phyloP scores from a whole-genome alignment of 2,888 invertebrate species.

The Scrobipalpa costella region DNA sequence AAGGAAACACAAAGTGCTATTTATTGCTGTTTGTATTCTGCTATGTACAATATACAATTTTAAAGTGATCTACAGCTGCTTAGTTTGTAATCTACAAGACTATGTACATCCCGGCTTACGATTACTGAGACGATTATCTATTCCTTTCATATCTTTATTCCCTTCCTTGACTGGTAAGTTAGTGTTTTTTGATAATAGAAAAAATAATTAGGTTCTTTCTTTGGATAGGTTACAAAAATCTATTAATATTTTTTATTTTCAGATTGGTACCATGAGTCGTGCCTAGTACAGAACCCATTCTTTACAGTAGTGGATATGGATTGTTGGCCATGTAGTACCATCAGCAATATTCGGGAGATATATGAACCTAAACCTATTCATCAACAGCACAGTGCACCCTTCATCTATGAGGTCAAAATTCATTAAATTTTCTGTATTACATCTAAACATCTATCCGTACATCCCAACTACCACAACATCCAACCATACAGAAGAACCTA shows the following conservation, averaged over 20 bases:
- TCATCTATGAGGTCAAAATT: conserved; percentile 76
- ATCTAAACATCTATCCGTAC: too few relatives aligned
- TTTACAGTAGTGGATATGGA: conserved; percentile 91
- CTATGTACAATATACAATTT: conserved; percentile 76
- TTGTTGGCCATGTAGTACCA: conserved; percentile 90
- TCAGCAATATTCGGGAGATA: conserved; percentile 85
- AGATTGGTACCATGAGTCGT: conserved; percentile 92
- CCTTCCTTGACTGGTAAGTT: conserved; percentile 86
- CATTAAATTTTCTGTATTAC: background rate
- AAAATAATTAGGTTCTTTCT: background rate
- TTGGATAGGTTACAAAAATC: background rate
- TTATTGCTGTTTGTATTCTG: conserved; percentile 45
- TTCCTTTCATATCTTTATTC: conserved; percentile 88
- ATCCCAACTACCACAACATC: too few relatives aligned
- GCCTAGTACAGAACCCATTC: conserved; percentile 91
- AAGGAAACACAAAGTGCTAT: conserved; percentile 40
- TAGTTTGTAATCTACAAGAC: conserved; percentile 88
- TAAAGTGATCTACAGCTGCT: conserved; percentile 83
- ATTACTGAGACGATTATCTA: conserved; percentile 85
- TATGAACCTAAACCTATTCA: conserved; percentile 72
- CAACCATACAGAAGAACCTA: too few relatives aligned
- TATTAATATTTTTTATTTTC: conserved; percentile 47
- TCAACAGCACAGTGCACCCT: conserved; percentile 69
- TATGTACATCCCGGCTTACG: conserved; percentile 91
- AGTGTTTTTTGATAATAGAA: background rate